These are phyloP conservation scores for Matsumurasca onukii DNA, from an alignment of 1,140 invertebrate species.

Conservation along the genomic window DNA sequence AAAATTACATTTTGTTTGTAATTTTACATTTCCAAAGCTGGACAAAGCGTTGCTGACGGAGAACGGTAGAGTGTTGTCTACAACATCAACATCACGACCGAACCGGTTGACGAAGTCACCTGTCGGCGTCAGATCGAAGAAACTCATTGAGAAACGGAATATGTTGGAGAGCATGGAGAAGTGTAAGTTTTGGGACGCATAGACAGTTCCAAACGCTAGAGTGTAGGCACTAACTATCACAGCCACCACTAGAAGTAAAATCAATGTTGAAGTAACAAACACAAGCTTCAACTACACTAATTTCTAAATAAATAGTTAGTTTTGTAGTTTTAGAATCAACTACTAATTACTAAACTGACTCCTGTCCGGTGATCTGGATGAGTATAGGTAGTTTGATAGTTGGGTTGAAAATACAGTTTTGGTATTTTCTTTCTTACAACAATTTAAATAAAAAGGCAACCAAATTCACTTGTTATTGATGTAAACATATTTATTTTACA, in stretches of 20 bases:
- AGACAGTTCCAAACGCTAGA: conserved; percentile 56
- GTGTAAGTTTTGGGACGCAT: conserved; percentile 75
- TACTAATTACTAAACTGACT: neutral
- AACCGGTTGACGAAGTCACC: conserved; percentile 86
- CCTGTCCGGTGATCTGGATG: too few species aligned
- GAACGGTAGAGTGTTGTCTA: conserved; percentile 69
- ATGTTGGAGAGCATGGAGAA: conserved; percentile 69
- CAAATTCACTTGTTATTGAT: too few species aligned
- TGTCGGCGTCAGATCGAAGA: conserved; percentile 87
- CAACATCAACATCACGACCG: conserved; percentile 63
- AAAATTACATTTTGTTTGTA: too few species aligned
- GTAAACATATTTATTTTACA: too few species aligned
- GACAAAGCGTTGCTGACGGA: conserved; percentile 41
- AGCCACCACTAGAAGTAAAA: conserved; percentile 34
- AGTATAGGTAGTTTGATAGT: too few species aligned
- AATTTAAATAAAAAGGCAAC: too few species aligned
- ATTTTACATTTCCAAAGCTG: neutral
- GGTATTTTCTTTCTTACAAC: too few species aligned
- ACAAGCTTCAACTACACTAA: neutral
- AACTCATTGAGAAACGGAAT: conserved; percentile 70
- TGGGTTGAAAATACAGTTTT: too few species aligned
- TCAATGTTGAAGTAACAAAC: too few species aligned
- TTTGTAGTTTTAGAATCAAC: neutral
- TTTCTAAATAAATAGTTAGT: neutral
- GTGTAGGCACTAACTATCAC: neutral